Evolutionary conservation across 2,797 vertebrate genomes (phyloP).

Genomic region (Brachyrhaphis roseni): DNA sequence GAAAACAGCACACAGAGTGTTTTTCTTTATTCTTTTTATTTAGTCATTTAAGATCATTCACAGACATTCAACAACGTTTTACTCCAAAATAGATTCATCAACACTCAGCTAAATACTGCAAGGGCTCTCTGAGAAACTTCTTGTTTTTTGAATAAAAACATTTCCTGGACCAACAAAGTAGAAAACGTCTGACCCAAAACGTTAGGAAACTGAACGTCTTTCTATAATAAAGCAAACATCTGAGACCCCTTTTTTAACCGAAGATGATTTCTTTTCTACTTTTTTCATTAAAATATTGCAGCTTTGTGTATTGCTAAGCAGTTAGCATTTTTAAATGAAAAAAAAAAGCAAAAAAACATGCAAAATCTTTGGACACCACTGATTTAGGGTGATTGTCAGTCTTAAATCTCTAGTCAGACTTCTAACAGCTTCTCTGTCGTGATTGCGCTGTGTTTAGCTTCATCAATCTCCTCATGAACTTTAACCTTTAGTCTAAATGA

Average conservation of each 20-base stretch:
- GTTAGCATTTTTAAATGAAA: too few relatives aligned
- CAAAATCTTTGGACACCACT: too few relatives aligned
- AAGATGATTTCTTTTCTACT: too few relatives aligned
- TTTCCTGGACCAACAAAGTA: background rate
- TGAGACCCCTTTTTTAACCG: too few relatives aligned
- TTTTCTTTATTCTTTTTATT: background rate
- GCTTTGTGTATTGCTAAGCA: too few relatives aligned
- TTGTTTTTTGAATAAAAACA: background rate
- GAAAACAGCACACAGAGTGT: background rate
- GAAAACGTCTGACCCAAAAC: background rate
- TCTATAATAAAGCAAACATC: too few relatives aligned
- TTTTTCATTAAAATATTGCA: too few relatives aligned
- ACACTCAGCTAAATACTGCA: background rate
- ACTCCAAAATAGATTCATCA: background rate
- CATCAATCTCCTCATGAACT: background rate
- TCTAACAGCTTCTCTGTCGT: background rate
- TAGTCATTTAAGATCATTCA: too few relatives aligned
- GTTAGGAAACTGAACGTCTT: background rate
- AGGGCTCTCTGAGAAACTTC: background rate
- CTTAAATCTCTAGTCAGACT: background rate
- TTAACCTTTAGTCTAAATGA: background rate
- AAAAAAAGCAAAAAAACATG: too few relatives aligned
- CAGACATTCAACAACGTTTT: too few relatives aligned
- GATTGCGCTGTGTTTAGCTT: background rate
- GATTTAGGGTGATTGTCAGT: background rate